Percentiles rank a stretch among this genome's conserved stretches.
Evolutionary conservation across 2,797 vertebrate species (phyloP).

Genomic region (Craterocephalus amniculus): DNA sequence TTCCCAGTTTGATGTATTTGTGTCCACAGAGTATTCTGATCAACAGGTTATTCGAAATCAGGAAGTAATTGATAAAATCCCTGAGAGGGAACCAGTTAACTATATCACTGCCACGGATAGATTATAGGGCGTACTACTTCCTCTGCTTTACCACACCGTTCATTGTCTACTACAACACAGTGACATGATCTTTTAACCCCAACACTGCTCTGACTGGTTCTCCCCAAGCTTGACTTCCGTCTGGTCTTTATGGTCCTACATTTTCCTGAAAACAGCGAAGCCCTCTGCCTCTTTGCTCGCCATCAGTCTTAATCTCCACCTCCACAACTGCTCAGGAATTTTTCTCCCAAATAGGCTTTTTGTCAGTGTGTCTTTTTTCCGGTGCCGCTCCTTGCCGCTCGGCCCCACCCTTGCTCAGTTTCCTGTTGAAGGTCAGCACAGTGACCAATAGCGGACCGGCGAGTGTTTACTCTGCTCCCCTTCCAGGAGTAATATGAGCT

Average conservation of each 20-base stretch:
- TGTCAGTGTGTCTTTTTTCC: constrained; percentile 46
- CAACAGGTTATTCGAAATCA: constrained; percentile 37
- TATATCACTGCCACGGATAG: constrained; percentile 4
- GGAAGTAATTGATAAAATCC: constrained; percentile 68
- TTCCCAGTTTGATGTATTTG: constrained; percentile 26
- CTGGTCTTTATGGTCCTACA: constrained; percentile 66
- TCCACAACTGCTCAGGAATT: constrained; percentile 63
- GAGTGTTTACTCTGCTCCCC: constrained; percentile 78
- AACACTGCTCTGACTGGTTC: constrained; percentile 31
- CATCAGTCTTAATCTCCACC: constrained; percentile 66
- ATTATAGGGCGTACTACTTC: constrained; percentile 65
- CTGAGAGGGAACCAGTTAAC: constrained; percentile 44
- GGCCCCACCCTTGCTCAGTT: constrained; percentile 78
- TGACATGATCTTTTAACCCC: constrained; percentile 54
- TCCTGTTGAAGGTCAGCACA: constrained; percentile 81
- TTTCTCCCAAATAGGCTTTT: constrained; percentile 56
- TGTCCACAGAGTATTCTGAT: constrained; percentile 39
- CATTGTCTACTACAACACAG: constrained; percentile 30
- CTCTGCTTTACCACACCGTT: constrained; percentile 34
- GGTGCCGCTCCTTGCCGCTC: constrained; percentile 69
- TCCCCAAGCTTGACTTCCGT: constrained; percentile 25
- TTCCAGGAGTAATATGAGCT: constrained; percentile 79
- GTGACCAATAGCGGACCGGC: constrained; percentile 74
- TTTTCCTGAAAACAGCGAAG: constrained; percentile 24
- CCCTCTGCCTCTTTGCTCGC: constrained; percentile 33